These are phyloP conservation scores for Sitta europaea DNA, from an alignment of 2,113 vertebrate genomes.

Conservation along the genomic window DNA sequence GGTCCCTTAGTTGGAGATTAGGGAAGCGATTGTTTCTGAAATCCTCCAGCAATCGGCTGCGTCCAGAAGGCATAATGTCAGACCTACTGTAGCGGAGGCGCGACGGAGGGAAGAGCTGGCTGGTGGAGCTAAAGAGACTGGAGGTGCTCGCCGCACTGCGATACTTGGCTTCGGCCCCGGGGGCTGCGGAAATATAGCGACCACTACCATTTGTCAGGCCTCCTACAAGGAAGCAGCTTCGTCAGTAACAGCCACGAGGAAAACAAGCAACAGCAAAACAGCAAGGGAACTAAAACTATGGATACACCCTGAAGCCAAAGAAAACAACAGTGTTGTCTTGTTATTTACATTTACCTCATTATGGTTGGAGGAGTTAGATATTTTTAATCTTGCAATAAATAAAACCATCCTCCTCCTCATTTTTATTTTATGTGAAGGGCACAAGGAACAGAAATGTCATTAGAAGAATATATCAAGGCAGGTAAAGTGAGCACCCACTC, in stretches of 20 bases:
- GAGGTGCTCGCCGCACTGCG: conserved; percentile 86
- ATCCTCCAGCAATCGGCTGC: conserved; percentile 91
- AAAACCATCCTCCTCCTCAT: conserved; percentile 9
- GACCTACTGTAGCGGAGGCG: conserved; percentile 92
- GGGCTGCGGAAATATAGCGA: conserved; percentile 96
- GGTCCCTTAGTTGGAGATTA: conserved; percentile 92
- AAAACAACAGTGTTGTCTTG: neutral
- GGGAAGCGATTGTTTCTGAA: conserved; percentile 97
- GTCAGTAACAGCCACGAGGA: conserved; percentile 46
- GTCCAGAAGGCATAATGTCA: conserved; percentile 95
- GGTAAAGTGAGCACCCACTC: neutral
- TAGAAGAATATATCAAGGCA: neutral
- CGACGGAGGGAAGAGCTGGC: conserved; percentile 94
- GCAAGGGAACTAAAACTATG: conserved; percentile 25
- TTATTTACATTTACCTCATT: conserved; percentile 6
- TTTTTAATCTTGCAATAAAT: conserved; percentile 30
- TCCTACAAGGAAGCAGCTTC: conserved; percentile 80
- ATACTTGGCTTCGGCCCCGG: conserved; percentile 94
- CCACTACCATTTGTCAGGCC: conserved; percentile 96
- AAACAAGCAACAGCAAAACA: conserved; percentile 15
- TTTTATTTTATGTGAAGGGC: conserved; percentile 1
- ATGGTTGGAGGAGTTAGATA: neutral
- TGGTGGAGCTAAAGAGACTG: conserved; percentile 94
- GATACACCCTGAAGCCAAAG: conserved; percentile 23
- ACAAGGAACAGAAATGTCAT: conserved; percentile 18